Conservation (phyloP, 2,797 vertebrate genomes). For the Carcharodon carcharias region DNA sequence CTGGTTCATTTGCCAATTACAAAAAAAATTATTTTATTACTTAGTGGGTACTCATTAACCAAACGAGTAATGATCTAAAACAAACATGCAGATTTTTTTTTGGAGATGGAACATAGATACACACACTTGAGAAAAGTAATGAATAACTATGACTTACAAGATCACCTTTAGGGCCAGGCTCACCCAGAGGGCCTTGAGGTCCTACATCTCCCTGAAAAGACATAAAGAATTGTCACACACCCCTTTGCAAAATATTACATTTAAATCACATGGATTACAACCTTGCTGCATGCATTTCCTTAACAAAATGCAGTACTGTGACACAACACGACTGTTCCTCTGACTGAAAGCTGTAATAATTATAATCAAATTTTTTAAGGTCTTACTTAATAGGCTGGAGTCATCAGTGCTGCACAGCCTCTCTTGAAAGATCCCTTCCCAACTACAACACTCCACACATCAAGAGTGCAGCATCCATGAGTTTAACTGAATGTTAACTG, state of each 20-base stretch:
- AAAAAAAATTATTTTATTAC: background rate
- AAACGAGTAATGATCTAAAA: background rate
- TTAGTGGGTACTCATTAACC: background rate
- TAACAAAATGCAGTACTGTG: background rate
- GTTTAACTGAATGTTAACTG: background rate
- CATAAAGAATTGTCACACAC: conserved; percentile 7
- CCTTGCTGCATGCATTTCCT: background rate
- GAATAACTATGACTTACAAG: conserved; percentile 58
- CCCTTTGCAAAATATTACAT: background rate
- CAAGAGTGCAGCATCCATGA: background rate
- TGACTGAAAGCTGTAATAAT: background rate
- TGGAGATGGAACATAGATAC: background rate
- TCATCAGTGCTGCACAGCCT: background rate
- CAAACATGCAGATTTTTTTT: background rate
- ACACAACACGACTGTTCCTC: too few relatives aligned
- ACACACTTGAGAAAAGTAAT: background rate
- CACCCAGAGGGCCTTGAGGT: conserved; percentile 78
- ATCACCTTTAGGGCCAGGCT: conserved; percentile 78
- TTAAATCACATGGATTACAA: background rate
- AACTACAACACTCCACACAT: background rate
- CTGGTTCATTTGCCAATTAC: background rate
- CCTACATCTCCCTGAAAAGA: conserved; percentile 77
- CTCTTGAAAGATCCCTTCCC: background rate
- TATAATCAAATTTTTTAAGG: background rate
- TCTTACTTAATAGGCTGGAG: background rate